phyloP scores from a whole-genome alignment of 2,113 vertebrate genomes.

The Dicaeum eximium region DNA sequence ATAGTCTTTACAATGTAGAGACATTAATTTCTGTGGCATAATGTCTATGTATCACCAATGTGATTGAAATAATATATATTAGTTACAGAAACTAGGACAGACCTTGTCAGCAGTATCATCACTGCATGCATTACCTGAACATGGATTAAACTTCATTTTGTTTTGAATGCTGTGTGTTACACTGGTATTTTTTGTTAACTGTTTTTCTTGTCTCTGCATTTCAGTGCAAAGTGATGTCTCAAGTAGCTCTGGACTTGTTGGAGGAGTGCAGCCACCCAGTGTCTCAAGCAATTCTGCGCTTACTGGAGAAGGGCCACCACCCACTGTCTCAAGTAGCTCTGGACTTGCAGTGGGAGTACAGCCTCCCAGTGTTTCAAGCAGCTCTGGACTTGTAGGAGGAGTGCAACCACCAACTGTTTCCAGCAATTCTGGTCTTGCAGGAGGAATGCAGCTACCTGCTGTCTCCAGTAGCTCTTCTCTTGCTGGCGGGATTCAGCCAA shows the following conservation, averaged over 20 bases:
- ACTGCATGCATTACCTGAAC: not conserved
- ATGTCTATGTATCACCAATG: not conserved
- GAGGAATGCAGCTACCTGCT: slow-evolving; percentile 71
- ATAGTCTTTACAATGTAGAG: not conserved
- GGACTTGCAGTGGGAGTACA: slow-evolving; percentile 86
- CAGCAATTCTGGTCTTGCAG: slow-evolving; percentile 70
- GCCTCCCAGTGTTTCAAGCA: slow-evolving; percentile 70
- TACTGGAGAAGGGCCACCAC: slow-evolving; percentile 66
- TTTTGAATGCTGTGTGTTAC: not conserved
- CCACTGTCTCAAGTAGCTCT: slow-evolving; percentile 68
- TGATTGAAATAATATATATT: not conserved
- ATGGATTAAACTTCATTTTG: not conserved
- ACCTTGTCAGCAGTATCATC: not conserved
- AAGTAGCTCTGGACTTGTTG: slow-evolving; percentile 77
- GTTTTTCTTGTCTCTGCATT: slow-evolving; percentile 23
- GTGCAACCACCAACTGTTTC: slow-evolving; percentile 70
- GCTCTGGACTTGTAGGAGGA: slow-evolving; percentile 66
- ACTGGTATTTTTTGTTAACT: not conserved
- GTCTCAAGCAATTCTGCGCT: slow-evolving; percentile 70
- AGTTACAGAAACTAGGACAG: not conserved
- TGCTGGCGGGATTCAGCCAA: slow-evolving; percentile 68
- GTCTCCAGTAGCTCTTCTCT: slow-evolving; percentile 71
- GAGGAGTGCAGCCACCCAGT: slow-evolving; percentile 82
- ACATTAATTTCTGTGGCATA: not conserved
- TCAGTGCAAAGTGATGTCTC: slow-evolving; percentile 88